Evolutionary conservation across 23 tunicate genomes (phyloP).

Genomic region (Trididemnum nubilum): DNA sequence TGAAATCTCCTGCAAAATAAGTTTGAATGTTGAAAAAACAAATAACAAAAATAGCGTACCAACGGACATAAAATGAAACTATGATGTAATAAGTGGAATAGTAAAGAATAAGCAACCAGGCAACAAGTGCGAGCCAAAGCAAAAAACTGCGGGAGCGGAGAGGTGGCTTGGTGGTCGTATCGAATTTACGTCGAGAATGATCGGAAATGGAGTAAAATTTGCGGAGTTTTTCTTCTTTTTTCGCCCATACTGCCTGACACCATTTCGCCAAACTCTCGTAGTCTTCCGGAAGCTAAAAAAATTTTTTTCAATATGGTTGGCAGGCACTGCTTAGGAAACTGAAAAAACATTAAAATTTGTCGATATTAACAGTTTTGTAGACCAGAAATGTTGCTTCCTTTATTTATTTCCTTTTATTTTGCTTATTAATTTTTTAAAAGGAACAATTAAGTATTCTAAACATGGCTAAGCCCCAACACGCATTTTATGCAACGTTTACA

Average conservation of each 20-base stretch:
- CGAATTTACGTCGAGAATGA: slow-evolving; percentile 42
- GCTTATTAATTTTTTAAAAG: too few relatives aligned
- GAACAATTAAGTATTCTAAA: too few relatives aligned
- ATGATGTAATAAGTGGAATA: slow-evolving; percentile 24
- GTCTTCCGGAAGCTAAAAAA: slow-evolving; percentile 55
- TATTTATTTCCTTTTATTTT: too few relatives aligned
- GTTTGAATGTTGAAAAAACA: slow-evolving; percentile 41
- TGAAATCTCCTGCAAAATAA: slow-evolving; percentile 56
- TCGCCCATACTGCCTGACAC: slow-evolving; percentile 59
- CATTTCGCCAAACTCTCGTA: slow-evolving; percentile 55
- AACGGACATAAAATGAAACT: slow-evolving; percentile 28
- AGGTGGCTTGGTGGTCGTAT: slow-evolving; percentile 33
- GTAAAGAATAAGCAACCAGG: slow-evolving; percentile 26
- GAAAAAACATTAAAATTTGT: too few relatives aligned
- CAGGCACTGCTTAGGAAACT: too few relatives aligned
- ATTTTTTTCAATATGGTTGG: too few relatives aligned
- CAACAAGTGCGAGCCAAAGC: slow-evolving; percentile 49
- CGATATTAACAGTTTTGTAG: too few relatives aligned
- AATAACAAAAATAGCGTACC: slow-evolving; percentile 36
- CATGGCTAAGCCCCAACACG: too few relatives aligned
- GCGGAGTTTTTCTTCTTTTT: slow-evolving; percentile 64
- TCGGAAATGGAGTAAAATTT: slow-evolving; percentile 45
- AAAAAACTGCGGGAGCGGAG: slow-evolving; percentile 28
- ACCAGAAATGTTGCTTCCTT: too few relatives aligned
- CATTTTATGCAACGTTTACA: too few relatives aligned